Evolutionary conservation across 64 coral and sea anemone species (phyloP).

Genomic region (Montipora foliosa): DNA sequence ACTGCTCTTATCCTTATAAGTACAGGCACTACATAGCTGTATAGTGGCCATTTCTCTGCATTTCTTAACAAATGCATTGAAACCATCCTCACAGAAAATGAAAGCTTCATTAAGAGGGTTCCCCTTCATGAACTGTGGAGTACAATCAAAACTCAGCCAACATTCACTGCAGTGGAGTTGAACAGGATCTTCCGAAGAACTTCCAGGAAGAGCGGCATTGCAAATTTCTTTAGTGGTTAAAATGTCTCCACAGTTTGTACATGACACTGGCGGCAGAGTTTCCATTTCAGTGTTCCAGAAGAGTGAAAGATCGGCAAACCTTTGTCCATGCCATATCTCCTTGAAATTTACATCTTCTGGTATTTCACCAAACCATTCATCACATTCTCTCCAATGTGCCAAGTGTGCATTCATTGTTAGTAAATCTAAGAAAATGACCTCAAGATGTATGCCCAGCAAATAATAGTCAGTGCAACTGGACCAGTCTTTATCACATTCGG

Average conservation of each 20-base stretch:
- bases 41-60: constrained; percentile 50
- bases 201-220: constrained; percentile 5
- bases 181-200: not conserved
- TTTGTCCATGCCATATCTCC: constrained; percentile 15
- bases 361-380: constrained; percentile 62
- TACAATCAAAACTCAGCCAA: constrained; percentile 49
- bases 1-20: constrained; percentile 18
- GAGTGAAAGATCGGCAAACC: constrained; percentile 21
- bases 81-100: constrained; percentile 77
- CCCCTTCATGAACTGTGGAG: constrained; percentile 41
- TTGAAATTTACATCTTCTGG: not conserved
- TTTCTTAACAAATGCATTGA: constrained; percentile 70
- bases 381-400: constrained; percentile 61
- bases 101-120: constrained; percentile 75
- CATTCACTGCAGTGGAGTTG: constrained; percentile 59
- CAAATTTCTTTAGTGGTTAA: not conserved
- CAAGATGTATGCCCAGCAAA: constrained; percentile 69
- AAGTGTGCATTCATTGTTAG: constrained; percentile 56
- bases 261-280: constrained; percentile 66
- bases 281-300: constrained; percentile 51
- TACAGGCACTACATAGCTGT: constrained; percentile 60
- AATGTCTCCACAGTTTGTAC: constrained; percentile 65
- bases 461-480: constrained; percentile 62
- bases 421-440: constrained; percentile 60
- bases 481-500: constrained; percentile 62